Percentiles rank a stretch among this genome's conserved stretches.
These are phyloP conservation scores for Procambarus virginalis DNA, from an alignment of 1,140 invertebrate species.

Conservation along the genomic window DNA sequence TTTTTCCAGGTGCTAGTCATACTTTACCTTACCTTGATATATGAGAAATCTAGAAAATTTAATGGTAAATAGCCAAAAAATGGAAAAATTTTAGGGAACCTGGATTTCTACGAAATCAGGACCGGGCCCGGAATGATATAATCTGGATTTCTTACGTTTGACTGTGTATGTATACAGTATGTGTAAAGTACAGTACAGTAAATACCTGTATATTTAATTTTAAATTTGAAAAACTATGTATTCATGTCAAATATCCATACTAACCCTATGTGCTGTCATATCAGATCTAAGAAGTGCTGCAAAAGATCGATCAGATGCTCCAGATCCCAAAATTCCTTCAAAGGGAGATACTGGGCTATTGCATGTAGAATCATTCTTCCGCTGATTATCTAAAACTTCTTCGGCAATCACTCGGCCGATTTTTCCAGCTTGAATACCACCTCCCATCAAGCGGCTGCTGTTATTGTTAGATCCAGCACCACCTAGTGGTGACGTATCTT, in stretches of 20 bases:
- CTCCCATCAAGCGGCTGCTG: slow-evolving; percentile 36
- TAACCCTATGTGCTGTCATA: slow-evolving; percentile 28
- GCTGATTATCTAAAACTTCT: slow-evolving; percentile 74
- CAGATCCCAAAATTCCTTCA: slow-evolving; percentile 55
- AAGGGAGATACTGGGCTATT: slow-evolving; percentile 55
- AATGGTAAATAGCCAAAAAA: too few relatives aligned
- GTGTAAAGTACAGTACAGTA: too few relatives aligned
- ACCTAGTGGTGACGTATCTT: slow-evolving; percentile 32
- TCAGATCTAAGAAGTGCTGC: slow-evolving; percentile 46
- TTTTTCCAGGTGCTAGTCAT: too few relatives aligned
- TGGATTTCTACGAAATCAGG: too few relatives aligned
- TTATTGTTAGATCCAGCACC: slow-evolving; percentile 35
- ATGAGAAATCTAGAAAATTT: too few relatives aligned
- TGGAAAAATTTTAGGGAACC: too few relatives aligned
- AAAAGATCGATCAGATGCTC: slow-evolving; percentile 54
- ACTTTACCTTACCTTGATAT: too few relatives aligned
- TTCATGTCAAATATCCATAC: neutral
- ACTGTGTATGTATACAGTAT: too few relatives aligned
- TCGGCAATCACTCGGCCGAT: slow-evolving; percentile 86
- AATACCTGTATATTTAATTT: too few relatives aligned
- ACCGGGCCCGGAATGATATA: too few relatives aligned
- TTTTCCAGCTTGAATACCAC: slow-evolving; percentile 82
- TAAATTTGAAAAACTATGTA: too few relatives aligned
- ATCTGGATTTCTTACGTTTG: too few relatives aligned
- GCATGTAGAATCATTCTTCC: slow-evolving; percentile 33